A percentile compares a stretch with the other conserved stretches of the same genome.
These are phyloP conservation scores for Nerophis ophidion DNA, from an alignment of 2,113 vertebrate genomes.

Conservation along the genomic window DNA sequence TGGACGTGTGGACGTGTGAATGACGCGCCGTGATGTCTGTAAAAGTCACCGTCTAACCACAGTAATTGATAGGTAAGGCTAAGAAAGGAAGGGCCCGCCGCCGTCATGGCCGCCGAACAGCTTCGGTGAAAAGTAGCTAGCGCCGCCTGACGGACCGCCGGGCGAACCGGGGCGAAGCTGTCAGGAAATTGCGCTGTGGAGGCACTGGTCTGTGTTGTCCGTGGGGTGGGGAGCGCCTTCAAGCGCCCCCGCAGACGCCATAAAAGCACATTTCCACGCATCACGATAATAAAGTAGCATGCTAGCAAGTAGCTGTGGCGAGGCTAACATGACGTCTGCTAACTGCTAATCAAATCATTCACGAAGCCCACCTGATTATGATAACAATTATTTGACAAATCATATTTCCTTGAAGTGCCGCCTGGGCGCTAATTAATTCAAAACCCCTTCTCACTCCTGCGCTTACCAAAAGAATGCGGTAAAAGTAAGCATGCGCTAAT, in stretches of 20 bases:
- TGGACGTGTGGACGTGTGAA: background rate
- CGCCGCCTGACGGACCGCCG: slow-evolving; percentile 80
- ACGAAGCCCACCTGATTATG: background rate
- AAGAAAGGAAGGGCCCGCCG: slow-evolving; percentile 66
- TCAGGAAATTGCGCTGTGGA: slow-evolving; percentile 70
- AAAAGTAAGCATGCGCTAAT: no score
- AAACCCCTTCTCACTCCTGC: no score
- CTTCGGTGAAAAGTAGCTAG: slow-evolving; percentile 76
- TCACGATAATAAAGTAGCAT: background rate
- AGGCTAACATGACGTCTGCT: slow-evolving; percentile 10
- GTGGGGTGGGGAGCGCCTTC: slow-evolving; percentile 72
- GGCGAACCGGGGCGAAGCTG: slow-evolving; percentile 52
- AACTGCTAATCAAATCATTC: background rate
- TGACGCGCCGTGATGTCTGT: slow-evolving; percentile 26
- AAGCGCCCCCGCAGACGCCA: slow-evolving; percentile 68
- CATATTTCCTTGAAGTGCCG: no score
- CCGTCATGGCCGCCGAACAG: slow-evolving; percentile 45
- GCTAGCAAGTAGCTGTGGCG: background rate
- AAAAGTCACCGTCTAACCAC: slow-evolving; percentile 53
- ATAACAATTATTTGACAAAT: background rate
- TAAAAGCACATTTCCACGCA: slow-evolving; percentile 41
- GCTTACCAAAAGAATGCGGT: no score
- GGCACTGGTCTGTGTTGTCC: slow-evolving; percentile 51
- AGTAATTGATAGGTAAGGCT: slow-evolving; percentile 61
- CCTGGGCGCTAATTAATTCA: no score